Conservation (phyloP, 2,113 vertebrate genomes). For the Micronycteris hirsuta region DNA sequence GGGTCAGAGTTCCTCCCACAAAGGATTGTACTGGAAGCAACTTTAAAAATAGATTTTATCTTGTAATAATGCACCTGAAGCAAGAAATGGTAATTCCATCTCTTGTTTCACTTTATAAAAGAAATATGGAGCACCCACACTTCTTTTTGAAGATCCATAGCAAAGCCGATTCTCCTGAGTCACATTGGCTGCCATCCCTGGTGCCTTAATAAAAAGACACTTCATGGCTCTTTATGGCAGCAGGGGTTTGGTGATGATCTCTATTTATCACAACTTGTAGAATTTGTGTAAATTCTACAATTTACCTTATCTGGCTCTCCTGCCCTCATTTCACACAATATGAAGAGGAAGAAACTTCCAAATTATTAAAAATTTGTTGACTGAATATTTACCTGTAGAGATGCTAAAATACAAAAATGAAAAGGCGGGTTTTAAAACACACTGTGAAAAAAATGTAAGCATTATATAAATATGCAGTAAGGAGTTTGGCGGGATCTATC, state of each 20-base stretch:
- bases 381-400: not conserved
- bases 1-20: no score
- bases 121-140: not conserved
- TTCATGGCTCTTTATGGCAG: not conserved
- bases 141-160: not conserved
- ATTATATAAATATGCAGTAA: not conserved
- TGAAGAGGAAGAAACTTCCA: not conserved
- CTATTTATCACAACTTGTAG: not conserved
- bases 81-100: not conserved
- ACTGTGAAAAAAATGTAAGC: not conserved
- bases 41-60: not conserved
- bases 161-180: not conserved
- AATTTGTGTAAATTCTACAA: not conserved
- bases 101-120: not conserved
- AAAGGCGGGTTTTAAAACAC: not conserved
- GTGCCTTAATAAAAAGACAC: not conserved
- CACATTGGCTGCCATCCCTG: not conserved
- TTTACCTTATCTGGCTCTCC: not conserved
- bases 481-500: not conserved
- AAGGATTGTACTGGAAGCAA: not conserved
- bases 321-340: not conserved
- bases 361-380: not conserved
- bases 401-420: not conserved
- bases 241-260: not conserved
- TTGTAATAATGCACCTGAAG: not conserved